These are phyloP conservation scores for Linyphia triangularis DNA, from an alignment of 2,888 invertebrate species.

Conservation along the genomic window DNA sequence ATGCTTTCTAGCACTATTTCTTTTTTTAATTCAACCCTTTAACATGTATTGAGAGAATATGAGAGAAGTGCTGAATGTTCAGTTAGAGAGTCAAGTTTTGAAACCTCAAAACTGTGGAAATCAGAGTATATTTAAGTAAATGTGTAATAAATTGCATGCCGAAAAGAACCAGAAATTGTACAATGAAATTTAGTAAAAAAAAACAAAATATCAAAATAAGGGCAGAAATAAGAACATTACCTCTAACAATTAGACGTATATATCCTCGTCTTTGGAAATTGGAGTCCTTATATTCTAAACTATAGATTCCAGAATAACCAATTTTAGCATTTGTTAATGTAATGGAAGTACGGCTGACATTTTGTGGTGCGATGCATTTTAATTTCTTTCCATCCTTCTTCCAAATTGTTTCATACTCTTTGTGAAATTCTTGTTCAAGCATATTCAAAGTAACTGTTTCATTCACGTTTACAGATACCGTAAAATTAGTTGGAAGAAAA, in stretches of 20 bases:
- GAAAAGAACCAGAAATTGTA: no score
- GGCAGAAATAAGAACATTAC: background rate
- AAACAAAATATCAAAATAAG: background rate
- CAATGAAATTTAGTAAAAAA: background rate
- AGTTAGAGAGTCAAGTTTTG: no score
- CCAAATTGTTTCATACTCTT: background rate
- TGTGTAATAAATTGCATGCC: no score
- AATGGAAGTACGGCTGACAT: background rate
- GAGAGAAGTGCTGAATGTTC: no score
- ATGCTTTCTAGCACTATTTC: no score
- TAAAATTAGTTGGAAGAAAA: conserved; percentile 9
- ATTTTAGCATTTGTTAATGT: background rate
- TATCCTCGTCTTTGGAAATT: conserved; percentile 12
- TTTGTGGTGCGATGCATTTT: background rate
- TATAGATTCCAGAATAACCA: conserved; percentile 47
- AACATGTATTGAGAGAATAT: no score
- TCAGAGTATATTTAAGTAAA: no score
- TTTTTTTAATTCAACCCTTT: no score
- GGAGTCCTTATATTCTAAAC: conserved; percentile 7
- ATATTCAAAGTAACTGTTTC: conserved; percentile 19
- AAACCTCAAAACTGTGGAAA: no score
- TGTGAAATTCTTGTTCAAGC: background rate
- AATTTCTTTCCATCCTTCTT: conserved; percentile 9
- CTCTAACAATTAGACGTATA: conserved; percentile 42
- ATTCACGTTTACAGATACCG: conserved; percentile 14